These are phyloP conservation scores for Aphyosemion australe DNA, from an alignment of 2,113 vertebrate genomes.

Conservation along the genomic window DNA sequence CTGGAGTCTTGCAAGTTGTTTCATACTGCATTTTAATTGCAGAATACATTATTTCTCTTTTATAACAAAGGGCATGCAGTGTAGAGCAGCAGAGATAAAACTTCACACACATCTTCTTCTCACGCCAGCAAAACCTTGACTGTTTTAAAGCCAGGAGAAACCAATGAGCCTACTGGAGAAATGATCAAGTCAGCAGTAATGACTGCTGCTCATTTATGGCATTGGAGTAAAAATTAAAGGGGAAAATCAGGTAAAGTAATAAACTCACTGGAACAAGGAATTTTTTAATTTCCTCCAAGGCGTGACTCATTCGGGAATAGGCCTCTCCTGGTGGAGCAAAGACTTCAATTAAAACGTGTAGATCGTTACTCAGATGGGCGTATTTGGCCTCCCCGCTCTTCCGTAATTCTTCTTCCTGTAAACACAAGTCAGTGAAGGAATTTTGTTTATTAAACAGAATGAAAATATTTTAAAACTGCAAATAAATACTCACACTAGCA, in stretches of 20 bases:
- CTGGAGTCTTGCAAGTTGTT: constrained; percentile 59
- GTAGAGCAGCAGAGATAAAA: constrained; percentile 21
- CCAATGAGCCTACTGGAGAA: constrained; percentile 28
- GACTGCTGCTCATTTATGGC: constrained; percentile 2
- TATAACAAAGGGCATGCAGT: constrained; percentile 29
- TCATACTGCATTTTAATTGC: constrained; percentile 72
- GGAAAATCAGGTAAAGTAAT: constrained; percentile 26
- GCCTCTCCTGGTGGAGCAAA: constrained; percentile 98
- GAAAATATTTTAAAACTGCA: no score
- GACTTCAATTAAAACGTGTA: constrained; percentile 99
- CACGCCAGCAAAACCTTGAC: constrained; percentile 23
- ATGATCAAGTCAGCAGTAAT: constrained; percentile 24
- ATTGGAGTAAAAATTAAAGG: constrained; percentile 27
- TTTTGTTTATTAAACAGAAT: constrained; percentile 1
- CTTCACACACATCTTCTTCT: constrained; percentile 15
- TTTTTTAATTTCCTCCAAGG: constrained; percentile 98
- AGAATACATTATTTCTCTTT: constrained; percentile 71
- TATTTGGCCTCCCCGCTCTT: constrained; percentile 98
- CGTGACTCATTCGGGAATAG: constrained; percentile 99
- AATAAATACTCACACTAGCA: not conserved
- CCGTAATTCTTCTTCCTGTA: constrained; percentile 96
- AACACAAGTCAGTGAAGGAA: constrained; percentile 38
- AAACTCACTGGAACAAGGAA: constrained; percentile 97
- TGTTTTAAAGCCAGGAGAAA: constrained; percentile 14
- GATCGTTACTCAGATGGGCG: constrained; percentile 94